Percentiles rank a stretch among this genome's conserved stretches.
Evolutionary conservation across 1,140 invertebrate species (phyloP).

Genomic region (Caerostris darwini): DNA sequence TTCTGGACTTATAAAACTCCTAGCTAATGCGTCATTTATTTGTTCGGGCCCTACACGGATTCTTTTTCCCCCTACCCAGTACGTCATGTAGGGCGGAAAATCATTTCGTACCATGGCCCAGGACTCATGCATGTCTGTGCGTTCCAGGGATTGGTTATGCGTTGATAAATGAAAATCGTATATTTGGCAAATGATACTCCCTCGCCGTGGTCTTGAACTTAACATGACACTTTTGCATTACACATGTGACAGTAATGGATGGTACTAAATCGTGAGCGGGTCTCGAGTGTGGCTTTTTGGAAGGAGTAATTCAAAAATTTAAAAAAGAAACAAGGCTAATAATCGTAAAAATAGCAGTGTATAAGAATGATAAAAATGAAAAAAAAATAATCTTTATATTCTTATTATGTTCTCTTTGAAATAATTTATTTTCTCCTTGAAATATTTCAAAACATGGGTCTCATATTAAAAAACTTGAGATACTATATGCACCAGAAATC

Average conservation of each 20-base stretch:
- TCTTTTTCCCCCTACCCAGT: background rate
- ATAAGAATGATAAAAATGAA: no score
- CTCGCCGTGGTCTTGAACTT: background rate
- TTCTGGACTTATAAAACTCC: constrained; percentile 32
- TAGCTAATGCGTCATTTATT: constrained; percentile 62
- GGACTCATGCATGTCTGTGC: background rate
- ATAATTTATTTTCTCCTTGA: no score
- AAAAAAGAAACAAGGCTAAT: background rate
- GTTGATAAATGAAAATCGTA: constrained; percentile 42
- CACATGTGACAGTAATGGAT: constrained; percentile 37
- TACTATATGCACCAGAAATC: no score
- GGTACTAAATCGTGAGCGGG: background rate
- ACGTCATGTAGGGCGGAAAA: background rate
- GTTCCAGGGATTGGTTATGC: background rate
- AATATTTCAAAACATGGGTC: no score
- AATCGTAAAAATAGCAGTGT: background rate
- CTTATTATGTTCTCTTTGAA: no score
- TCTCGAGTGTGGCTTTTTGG: no score
- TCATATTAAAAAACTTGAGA: no score
- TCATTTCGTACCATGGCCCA: background rate
- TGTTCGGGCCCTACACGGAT: constrained; percentile 1
- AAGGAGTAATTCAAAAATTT: background rate
- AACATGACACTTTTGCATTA: constrained; percentile 43
- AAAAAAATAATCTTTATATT: no score
- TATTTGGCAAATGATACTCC: constrained; percentile 49